Percentiles rank a stretch among this genome's conserved stretches.
These are phyloP conservation scores for Brachystomella parvula DNA, from an alignment of 1,140 invertebrate genomes.

Conservation along the genomic window DNA sequence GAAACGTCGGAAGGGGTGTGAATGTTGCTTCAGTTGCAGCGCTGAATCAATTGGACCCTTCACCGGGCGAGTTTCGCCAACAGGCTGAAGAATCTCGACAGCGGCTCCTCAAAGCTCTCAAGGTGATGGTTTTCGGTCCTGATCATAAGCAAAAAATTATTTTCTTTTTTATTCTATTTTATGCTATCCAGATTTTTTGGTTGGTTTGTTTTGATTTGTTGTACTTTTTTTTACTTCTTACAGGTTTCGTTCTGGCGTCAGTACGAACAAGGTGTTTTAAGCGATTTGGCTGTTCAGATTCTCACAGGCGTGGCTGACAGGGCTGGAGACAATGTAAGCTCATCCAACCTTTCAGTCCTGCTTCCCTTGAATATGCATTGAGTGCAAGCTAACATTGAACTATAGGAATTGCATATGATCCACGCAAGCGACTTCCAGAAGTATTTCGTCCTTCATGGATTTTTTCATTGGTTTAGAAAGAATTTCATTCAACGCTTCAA, in stretches of 20 bases:
- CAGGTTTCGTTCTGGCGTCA: slow-evolving; percentile 34
- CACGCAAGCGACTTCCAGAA: slow-evolving; percentile 14
- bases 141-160: too few species aligned
- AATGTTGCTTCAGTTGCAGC: too few species aligned
- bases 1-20: too few species aligned
- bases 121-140: slow-evolving; percentile 13
- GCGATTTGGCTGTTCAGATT: slow-evolving; percentile 26
- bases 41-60: background rate
- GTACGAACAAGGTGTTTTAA: slow-evolving; percentile 37
- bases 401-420: slow-evolving; percentile 23
- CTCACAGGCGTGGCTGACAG: slow-evolving; percentile 16
- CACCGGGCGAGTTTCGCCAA: background rate
- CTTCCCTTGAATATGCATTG: slow-evolving; percentile 8
- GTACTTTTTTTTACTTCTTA: too few species aligned
- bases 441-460: slow-evolving; percentile 17
- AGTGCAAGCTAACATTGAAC: slow-evolving; percentile 5
- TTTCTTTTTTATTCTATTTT: background rate
- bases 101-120: slow-evolving; percentile 25
- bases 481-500: slow-evolving; percentile 12
- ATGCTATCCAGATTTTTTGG: too few species aligned
- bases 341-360: too few species aligned
- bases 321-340: slow-evolving; percentile 24
- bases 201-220: slow-evolving; percentile 3
- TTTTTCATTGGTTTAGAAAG: slow-evolving; percentile 13
- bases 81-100: slow-evolving; percentile 23